Conservation (phyloP, 2,113 vertebrate genomes). For the Podarcis muralis region DNA sequence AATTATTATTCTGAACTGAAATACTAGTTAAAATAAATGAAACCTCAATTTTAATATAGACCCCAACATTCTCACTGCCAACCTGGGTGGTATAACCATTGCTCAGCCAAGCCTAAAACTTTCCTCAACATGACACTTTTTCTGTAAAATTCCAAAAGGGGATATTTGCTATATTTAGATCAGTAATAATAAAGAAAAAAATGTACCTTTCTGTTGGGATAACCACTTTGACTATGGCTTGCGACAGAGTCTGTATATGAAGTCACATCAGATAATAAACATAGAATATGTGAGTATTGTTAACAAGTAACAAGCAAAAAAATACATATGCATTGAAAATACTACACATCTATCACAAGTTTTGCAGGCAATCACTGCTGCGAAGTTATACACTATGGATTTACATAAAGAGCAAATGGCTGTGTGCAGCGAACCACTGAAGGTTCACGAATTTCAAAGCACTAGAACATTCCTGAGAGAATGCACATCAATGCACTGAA, state of each 20-base stretch:
- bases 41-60: constrained; percentile 41
- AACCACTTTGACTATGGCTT: constrained; percentile 99
- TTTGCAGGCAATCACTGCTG: constrained; percentile 87
- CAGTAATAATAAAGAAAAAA: constrained; percentile 99
- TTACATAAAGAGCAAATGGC: constrained; percentile 80
- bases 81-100: constrained; percentile 80
- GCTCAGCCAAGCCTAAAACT: constrained; percentile 93
- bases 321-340: constrained; percentile 98
- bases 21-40: constrained; percentile 41
- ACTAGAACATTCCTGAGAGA: constrained; percentile 80
- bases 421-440: constrained; percentile 76
- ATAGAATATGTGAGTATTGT: constrained; percentile 99
- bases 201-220: constrained; percentile 99
- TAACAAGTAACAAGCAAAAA: constrained; percentile 99
- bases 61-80: constrained; percentile 49
- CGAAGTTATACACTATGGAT: constrained; percentile 85
- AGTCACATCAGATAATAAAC: constrained; percentile 99
- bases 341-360: constrained; percentile 88
- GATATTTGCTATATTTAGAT: constrained; percentile 97
- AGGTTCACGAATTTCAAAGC: constrained; percentile 80
- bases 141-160: constrained; percentile 87
- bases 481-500: constrained; percentile 78
- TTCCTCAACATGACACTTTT: constrained; percentile 83
- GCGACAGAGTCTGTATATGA: constrained; percentile 99
- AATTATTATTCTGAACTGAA: constrained; percentile 34